These are phyloP conservation scores for Uropetala carovei DNA, from an alignment of 2,888 invertebrate genomes.

Conservation along the genomic window DNA sequence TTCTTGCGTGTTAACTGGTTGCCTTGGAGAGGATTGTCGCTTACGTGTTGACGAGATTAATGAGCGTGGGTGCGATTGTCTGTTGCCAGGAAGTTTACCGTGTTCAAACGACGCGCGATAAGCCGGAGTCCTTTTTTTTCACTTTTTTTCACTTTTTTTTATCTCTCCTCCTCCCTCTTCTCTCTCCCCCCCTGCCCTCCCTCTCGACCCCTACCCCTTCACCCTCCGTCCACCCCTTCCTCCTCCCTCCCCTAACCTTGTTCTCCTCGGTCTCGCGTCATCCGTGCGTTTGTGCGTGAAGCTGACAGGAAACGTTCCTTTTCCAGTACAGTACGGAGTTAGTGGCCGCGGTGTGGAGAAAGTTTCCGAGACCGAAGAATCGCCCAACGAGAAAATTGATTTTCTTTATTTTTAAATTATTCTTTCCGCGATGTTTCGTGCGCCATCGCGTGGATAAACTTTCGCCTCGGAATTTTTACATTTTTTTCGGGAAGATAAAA, in stretches of 20 bases:
- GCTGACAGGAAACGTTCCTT: background rate
- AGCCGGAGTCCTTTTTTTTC: background rate
- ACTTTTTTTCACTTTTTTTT: too few relatives aligned
- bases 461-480: too few relatives aligned
- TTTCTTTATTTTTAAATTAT: too few relatives aligned
- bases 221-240: background rate
- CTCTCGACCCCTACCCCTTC: background rate
- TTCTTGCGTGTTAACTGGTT: too few relatives aligned
- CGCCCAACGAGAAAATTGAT: too few relatives aligned
- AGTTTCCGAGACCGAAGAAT: background rate
- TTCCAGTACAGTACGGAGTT: background rate
- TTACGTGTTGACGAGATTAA: constrained; percentile 24
- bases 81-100: background rate
- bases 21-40: background rate
- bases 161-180: background rate
- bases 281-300: background rate
- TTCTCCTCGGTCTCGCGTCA: background rate
- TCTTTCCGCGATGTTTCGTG: too few relatives aligned
- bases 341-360: background rate
- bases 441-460: too few relatives aligned
- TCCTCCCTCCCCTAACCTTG: background rate
- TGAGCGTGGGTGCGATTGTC: background rate
- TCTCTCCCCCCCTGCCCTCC: background rate
- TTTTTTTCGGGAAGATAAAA: too few relatives aligned
- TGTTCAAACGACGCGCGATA: background rate